A percentile compares a stretch with the other conserved stretches of the same genome.
Conservation (phyloP, 2,797 vertebrate genomes). For the Galaxias olidus region DNA sequence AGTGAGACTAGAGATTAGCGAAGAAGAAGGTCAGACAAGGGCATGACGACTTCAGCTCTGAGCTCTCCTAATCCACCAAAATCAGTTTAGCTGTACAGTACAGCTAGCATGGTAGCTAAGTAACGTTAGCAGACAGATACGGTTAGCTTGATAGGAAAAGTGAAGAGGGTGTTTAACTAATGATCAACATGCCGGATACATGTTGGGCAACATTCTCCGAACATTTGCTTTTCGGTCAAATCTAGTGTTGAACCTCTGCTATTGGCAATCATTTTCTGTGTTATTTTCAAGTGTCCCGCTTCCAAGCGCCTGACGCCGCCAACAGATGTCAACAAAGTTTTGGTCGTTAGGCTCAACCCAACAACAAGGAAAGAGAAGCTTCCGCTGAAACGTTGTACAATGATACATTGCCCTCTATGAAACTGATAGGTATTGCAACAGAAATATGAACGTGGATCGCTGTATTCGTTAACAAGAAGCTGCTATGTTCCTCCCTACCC, state of each 20-base stretch:
- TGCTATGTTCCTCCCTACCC: constrained; percentile 29
- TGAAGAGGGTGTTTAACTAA: too few species aligned
- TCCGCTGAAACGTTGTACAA: neutral
- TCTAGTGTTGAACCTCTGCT: neutral
- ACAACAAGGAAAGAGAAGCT: neutral
- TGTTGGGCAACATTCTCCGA: neutral
- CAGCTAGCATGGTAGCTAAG: constrained; percentile 16
- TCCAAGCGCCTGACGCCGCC: neutral
- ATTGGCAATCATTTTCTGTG: too few species aligned
- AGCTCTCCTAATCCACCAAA: neutral
- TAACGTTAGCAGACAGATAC: too few species aligned
- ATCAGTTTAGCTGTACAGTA: neutral
- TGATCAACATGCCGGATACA: too few species aligned
- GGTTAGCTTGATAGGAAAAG: too few species aligned
- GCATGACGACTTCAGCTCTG: constrained; percentile 17
- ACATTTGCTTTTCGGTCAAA: neutral
- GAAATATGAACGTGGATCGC: neutral
- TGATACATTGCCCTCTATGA: constrained; percentile 35
- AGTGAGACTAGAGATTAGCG: constrained; percentile 15
- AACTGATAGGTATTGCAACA: neutral
- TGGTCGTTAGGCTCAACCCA: neutral
- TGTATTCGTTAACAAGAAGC: neutral
- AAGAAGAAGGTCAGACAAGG: neutral
- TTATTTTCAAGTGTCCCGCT: constrained; percentile 73
- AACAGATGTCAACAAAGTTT: constrained; percentile 40